Evolutionary conservation across 2,113 vertebrate genomes (phyloP).

Genomic region (Isichthys henryi): DNA sequence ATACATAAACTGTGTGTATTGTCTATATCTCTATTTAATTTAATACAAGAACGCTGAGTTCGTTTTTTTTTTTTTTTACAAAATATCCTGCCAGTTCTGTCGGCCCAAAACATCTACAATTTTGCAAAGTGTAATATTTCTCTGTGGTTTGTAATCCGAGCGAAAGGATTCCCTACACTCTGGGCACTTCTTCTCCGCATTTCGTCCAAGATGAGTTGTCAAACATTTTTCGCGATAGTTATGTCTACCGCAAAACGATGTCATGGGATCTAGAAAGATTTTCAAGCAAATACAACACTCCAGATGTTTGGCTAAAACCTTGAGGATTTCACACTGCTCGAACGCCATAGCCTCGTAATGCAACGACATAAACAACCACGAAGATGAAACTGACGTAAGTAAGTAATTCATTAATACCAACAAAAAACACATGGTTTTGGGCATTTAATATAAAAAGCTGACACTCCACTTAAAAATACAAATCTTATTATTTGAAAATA

Average conservation of each 20-base stretch:
- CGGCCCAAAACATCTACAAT: conserved; percentile 23
- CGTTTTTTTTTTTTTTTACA: neutral
- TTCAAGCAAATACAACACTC: conserved; percentile 36
- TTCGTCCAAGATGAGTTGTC: neutral
- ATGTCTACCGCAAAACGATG: conserved; percentile 35
- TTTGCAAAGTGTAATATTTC: conserved; percentile 25
- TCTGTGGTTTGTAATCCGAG: neutral
- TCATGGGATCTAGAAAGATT: conserved; percentile 28
- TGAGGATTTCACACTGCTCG: neutral
- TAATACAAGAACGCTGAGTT: neutral
- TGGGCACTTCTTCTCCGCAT: conserved; percentile 19
- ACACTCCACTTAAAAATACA: neutral
- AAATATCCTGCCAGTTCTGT: neutral
- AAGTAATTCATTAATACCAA: neutral
- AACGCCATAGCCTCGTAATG: neutral
- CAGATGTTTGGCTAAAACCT: conserved; percentile 19
- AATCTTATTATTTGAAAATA: neutral
- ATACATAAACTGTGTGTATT: neutral
- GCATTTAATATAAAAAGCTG: neutral
- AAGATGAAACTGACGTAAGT: conserved; percentile 20
- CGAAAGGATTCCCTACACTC: conserved; percentile 15
- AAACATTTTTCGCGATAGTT: conserved; percentile 33
- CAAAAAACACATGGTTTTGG: neutral
- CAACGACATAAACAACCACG: neutral
- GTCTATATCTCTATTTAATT: neutral